These are phyloP conservation scores for Cirrhinus molitorella DNA, from an alignment of 2,797 vertebrate species.

Conservation along the genomic window DNA sequence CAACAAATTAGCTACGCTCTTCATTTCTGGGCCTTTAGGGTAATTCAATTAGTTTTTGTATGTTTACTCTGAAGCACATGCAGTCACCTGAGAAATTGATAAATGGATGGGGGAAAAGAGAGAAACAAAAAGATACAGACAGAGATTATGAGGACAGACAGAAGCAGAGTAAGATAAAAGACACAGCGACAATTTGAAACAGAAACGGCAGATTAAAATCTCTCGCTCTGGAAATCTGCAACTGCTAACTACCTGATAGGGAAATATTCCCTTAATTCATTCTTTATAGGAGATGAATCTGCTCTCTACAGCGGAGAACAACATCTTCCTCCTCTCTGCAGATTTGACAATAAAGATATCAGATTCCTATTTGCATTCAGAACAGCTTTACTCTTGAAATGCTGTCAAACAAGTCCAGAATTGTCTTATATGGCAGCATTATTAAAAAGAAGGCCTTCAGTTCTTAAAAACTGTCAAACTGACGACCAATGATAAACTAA, in stretches of 20 bases:
- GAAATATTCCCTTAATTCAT: slow-evolving; percentile 4
- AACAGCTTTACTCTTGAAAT: slow-evolving; percentile 4
- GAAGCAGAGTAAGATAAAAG: slow-evolving; percentile 30
- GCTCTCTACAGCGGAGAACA: not conserved
- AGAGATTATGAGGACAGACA: slow-evolving; percentile 36
- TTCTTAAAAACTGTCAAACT: not conserved
- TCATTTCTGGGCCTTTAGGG: slow-evolving; percentile 64
- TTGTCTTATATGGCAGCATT: slow-evolving; percentile 2
- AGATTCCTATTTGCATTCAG: slow-evolving; percentile 8
- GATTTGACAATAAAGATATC: not conserved
- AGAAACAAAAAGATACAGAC: slow-evolving; percentile 30
- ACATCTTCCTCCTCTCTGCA: not conserved
- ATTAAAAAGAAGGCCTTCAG: not conserved
- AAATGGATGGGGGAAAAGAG: slow-evolving; percentile 7
- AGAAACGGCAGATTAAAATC: slow-evolving; percentile 9
- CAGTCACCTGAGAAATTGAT: slow-evolving; percentile 43
- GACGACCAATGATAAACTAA: slow-evolving; percentile 11
- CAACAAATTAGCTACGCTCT: slow-evolving; percentile 68
- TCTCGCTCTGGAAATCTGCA: not conserved
- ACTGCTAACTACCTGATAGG: not conserved
- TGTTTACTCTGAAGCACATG: slow-evolving; percentile 60
- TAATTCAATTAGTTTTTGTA: slow-evolving; percentile 69
- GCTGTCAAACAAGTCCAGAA: not conserved
- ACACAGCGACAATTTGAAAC: not conserved
- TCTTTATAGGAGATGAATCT: not conserved